A percentile compares a stretch with the other conserved stretches of the same genome.
phyloP scores from a whole-genome alignment of 2,797 vertebrate species.

The Hydrocynus forskahlii region DNA sequence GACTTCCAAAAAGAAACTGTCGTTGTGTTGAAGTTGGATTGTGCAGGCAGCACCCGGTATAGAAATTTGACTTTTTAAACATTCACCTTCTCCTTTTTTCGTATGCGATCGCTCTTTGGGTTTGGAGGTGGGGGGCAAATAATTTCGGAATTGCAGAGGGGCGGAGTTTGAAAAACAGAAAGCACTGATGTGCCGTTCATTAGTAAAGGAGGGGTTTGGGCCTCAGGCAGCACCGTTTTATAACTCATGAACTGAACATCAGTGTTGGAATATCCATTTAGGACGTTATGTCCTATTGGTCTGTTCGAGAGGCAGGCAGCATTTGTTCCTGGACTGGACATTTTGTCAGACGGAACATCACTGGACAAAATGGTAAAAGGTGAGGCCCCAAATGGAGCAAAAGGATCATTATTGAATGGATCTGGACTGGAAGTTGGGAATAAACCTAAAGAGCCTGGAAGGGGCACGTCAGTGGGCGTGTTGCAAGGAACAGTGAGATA shows the following conservation, averaged over 20 bases:
- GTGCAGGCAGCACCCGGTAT: not conserved
- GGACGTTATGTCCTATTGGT: conserved; percentile 70
- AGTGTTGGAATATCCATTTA: conserved; percentile 78
- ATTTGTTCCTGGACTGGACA: conserved; percentile 73
- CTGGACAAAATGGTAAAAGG: conserved; percentile 73
- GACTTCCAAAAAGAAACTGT: no score
- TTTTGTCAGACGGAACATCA: conserved; percentile 69
- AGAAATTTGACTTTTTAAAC: not conserved
- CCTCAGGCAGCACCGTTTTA: not conserved
- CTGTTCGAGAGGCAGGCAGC: conserved; percentile 63
- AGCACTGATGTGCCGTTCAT: conserved; percentile 23
- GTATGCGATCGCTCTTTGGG: conserved; percentile 90
- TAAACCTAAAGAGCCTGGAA: conserved; percentile 86
- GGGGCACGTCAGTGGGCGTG: conserved; percentile 81
- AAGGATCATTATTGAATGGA: conserved; percentile 92
- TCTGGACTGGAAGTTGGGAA: conserved; percentile 90
- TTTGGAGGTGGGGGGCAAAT: conserved; percentile 92
- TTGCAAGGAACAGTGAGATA: conserved; percentile 77
- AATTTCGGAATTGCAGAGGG: conserved; percentile 75
- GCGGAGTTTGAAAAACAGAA: conserved; percentile 27
- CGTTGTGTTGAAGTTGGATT: conserved; percentile 1
- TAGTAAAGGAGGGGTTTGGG: conserved; percentile 11
- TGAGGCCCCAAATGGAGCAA: conserved; percentile 70
- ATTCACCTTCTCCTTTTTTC: conserved; percentile 93
- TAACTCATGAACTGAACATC: conserved; percentile 82